A percentile compares a stretch with the other conserved stretches of the same genome.
Conservation (phyloP, 2,888 invertebrate species). For the Ariolimax columbianus region DNA sequence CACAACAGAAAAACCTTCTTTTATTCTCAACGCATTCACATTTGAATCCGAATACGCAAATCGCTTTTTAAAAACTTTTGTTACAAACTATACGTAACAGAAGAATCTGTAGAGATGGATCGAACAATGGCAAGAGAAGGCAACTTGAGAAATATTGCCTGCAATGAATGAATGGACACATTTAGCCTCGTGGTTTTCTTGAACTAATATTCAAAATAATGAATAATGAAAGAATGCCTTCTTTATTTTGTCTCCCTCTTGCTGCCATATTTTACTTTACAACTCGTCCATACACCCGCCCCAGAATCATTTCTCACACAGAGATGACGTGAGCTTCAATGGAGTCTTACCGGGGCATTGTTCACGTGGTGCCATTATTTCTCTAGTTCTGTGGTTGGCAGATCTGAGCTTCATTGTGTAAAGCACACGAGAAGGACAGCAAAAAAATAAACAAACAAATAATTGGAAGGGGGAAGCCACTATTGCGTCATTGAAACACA, state of each 20-base stretch:
- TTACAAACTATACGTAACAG: background rate
- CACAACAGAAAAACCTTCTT: constrained; percentile 13
- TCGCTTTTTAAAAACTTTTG: background rate
- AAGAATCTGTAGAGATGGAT: background rate
- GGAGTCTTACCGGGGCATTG: background rate
- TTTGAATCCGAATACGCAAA: constrained; percentile 28
- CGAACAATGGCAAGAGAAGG: background rate
- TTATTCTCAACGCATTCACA: constrained; percentile 7
- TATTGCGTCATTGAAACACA: constrained; percentile 7
- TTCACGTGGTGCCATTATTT: constrained; percentile 2
- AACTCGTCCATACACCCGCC: constrained; percentile 8
- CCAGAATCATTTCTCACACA: background rate
- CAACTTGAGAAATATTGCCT: constrained; percentile 13
- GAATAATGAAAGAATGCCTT: background rate
- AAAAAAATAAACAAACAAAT: constrained; percentile 15
- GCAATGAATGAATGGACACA: constrained; percentile 24
- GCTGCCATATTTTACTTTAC: constrained; percentile 15
- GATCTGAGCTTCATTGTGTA: constrained; percentile 6
- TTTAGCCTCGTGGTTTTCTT: background rate
- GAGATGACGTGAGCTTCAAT: background rate
- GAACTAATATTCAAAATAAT: constrained; percentile 3
- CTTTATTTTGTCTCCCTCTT: background rate
- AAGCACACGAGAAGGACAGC: background rate
- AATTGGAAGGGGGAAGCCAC: constrained; percentile 1
- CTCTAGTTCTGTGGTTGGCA: constrained; percentile 15